Percentiles rank a stretch among this genome's conserved stretches.
Evolutionary conservation across 2,113 vertebrate species (phyloP).

Genomic region (Eidolon helvum): DNA sequence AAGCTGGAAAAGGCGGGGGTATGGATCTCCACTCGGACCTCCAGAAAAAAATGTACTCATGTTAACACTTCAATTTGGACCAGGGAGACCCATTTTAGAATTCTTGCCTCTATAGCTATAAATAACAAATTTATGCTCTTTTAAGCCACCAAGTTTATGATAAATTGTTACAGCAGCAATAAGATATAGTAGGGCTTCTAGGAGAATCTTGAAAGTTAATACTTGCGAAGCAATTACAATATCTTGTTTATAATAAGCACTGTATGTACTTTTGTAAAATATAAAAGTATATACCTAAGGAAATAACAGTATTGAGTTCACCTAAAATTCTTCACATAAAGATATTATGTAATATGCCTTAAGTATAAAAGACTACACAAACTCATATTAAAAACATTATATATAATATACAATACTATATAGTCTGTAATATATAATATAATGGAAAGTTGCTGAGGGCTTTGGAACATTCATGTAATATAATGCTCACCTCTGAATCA

Average conservation of each 20-base stretch:
- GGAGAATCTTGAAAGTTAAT: not conserved
- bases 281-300: not conserved
- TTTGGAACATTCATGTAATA: not conserved
- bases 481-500: not conserved
- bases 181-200: not conserved
- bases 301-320: not conserved
- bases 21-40: fast-evolving
- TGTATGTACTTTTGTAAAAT: not conserved
- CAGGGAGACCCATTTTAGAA: not conserved
- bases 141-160: not conserved
- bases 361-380: not conserved
- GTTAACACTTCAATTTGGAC: not conserved
- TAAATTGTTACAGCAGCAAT: not conserved
- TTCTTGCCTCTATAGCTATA: not conserved
- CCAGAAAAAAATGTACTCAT: not conserved
- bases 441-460: not conserved
- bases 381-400: not conserved
- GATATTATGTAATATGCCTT: not conserved
- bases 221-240: not conserved
- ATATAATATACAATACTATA: too few relatives aligned
- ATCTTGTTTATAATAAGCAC: not conserved
- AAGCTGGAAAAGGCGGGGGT: not conserved
- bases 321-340: not conserved
- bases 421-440: not conserved
- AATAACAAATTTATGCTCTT: not conserved